Percentiles rank a stretch among this genome's conserved stretches.
Conservation (phyloP, 1,140 invertebrate genomes). For the Leptinotarsa lineolata region DNA sequence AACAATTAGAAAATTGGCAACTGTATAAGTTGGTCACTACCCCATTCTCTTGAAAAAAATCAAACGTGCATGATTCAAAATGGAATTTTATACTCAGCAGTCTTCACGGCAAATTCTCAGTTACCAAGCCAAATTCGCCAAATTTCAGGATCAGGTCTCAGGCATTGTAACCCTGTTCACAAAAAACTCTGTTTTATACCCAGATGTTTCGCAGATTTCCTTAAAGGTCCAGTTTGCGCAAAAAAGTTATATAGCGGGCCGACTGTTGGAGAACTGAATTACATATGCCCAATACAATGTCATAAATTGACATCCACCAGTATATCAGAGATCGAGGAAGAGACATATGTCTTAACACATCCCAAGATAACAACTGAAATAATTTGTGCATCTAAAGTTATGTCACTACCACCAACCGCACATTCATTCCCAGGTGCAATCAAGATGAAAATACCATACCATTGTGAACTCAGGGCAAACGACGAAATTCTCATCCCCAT, state of each 20-base stretch:
- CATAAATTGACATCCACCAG: not conserved
- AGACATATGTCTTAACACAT: not conserved
- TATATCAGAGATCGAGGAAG: too few species aligned
- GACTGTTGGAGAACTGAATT: not conserved
- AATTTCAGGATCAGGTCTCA: too few species aligned
- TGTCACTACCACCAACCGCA: not conserved
- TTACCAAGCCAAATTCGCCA: too few species aligned
- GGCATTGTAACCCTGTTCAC: too few species aligned
- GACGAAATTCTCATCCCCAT: not conserved
- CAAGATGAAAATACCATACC: not conserved
- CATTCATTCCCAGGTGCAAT: not conserved
- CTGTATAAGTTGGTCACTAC: too few species aligned
- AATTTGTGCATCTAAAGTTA: not conserved
- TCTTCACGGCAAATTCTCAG: too few species aligned
- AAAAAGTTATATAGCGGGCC: not conserved
- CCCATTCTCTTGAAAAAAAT: too few species aligned
- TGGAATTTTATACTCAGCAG: too few species aligned
- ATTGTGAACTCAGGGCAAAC: not conserved
- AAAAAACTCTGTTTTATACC: not conserved
- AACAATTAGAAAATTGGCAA: too few species aligned
- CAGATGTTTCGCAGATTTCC: not conserved
- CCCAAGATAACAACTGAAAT: not conserved
- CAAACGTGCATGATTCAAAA: too few species aligned
- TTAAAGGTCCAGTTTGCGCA: not conserved
- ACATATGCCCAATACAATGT: not conserved